Evolutionary conservation across 2,113 vertebrate genomes (phyloP), one percentile per base, ranked within the genome.

Genomic region (Gavialis gangeticus): DNA sequence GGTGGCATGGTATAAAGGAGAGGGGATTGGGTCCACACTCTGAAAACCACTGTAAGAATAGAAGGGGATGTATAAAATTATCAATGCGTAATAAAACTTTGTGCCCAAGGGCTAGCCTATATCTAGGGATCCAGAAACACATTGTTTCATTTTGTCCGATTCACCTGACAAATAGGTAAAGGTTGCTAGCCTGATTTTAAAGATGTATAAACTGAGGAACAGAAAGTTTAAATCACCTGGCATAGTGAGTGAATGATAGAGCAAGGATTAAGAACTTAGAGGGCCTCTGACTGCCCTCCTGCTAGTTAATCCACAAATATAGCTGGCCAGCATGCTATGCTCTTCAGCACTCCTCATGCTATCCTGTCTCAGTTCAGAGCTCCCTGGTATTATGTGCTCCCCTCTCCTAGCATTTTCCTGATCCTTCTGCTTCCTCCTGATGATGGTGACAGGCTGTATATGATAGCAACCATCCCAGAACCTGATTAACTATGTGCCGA

Each of bases 21-120:
- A 92, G 82, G 84, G n/a, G 79, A 82, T 89, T 81, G 89, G 87
- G 84, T 77, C 87, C 75, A 58, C 21, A 18, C 64, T 75, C 90
- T 92, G 90, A 54, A 76, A 91, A 79, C 30, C 77, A 28, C 76
- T 56, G 46, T 73, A 24, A 56, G 17, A 18, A 87, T 82, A 21
- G 85, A 92, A 82, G 12, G 71, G 64, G 16, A n/a, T 84, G 60
- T 34, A 28, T 73, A 87, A 88, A 90, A 88, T 75, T 66, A 24
- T 73, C 89, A 28, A 30, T 71, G 24, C 79, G 9, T 10, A 57
- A 28, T 62, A n/a, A 58, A 34, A 56, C 17, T 88, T 81, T 75
- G 11, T 76, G 79, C 15, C 15, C 60, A 78, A 34, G 87, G 27
- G 79, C 79, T 8, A 82, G 28, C 0, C 3, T 87, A 83, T 93